Evolutionary conservation across 2,888 invertebrate genomes (phyloP), one percentile per base, ranked within the genome.

Genomic region (Odontocerum albicorne): DNA sequence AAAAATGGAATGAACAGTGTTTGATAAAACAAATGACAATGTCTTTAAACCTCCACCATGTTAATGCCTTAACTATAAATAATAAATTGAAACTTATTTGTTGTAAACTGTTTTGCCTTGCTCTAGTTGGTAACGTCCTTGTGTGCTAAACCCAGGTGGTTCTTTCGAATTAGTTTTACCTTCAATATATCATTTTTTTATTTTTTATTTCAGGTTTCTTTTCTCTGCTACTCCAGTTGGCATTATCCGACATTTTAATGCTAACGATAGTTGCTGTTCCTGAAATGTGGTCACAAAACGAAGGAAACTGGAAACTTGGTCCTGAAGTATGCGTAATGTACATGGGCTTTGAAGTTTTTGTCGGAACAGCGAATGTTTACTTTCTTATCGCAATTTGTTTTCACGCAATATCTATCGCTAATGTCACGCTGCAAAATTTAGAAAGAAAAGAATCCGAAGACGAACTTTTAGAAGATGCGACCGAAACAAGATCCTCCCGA

Each of bases 351-450:
- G 81, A 77, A 66, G 75, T 81, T 31, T 72, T 84, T 42, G 70
- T 76, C 2, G 78, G 81, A 43, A 79, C 81, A 2, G 74, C 80
- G n/a, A 73, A 76, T 2, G 67, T 80, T 10, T 84, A 83, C 66
- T 71, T 83, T 56, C 70, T 81, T 22, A 71, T 77, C 46, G 80
- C 80, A 13, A 67, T 82, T 50, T 81, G 82, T 53, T 72, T 84
- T 51, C 84, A 84, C 63, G 72, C 79, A 13, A 71, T 83, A 38
- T 80, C 83, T 1, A 75, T 77, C 6, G 72, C 76, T 59, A 81
- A 80, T 62, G 66, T 81, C 20, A 32, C 32, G 10, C 13, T 49
- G 22, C 15, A 22, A 3, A 49, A 38, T 12, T 7, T 3, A 38
- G 21, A 33, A 12, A 75, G 80, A 65, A 71, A 71, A 63, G 66